Base-by-base conservation (phyloP, 2,113 vertebrate species). In the pig (Sus scrofa) region DNA sequence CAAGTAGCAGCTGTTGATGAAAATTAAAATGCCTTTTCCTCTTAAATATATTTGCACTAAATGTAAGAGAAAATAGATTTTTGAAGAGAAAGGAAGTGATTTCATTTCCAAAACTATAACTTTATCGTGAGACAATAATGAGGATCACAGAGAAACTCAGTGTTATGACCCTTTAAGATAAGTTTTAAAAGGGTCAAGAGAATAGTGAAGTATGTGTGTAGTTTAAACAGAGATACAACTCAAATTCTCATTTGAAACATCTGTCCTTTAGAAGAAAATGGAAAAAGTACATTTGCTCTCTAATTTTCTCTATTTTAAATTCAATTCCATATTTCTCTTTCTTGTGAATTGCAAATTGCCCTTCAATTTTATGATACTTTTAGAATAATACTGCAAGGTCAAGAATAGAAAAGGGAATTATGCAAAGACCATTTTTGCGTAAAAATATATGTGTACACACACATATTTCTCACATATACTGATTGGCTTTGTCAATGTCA, bases 331-430 rank as follows among this genome's bases (percentile, higher is more conserved):
- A 73, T 63, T 92, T 83, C 50, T 88, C 73, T 93, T 89, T 89
- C 77, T 60, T n/a, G 37, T 91, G 52, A 91, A 75, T 62, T 86
- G 34, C n/a, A 73, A 89, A 77, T 79, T 86, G 22, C 22, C 58
- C 27, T 95, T 92, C 56, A 74, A 11, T 90, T 96, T 87, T 77
- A 54, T 62, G 60, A 92, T 71, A 37, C 16, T 70, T 96, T 90
- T 39, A 89, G 34, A 89, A 77, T 89, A 37, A 86, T 5, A 65
- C 19, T 70, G 75, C 11, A 81, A 94, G 87, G 24, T 87, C 70
- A 96, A 74, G 32, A n/a, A 71, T 22, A 56, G n/a, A 27, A 65
- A 89, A 93, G 37, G 27, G 14, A 70, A 87, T 87, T 62, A 84
- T 13, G 44, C 34, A 81, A 87, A 92, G 44, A 44, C 56, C 26